Conservation (phyloP, 1,140 invertebrate species). For the Drosophila ananassae region DNA sequence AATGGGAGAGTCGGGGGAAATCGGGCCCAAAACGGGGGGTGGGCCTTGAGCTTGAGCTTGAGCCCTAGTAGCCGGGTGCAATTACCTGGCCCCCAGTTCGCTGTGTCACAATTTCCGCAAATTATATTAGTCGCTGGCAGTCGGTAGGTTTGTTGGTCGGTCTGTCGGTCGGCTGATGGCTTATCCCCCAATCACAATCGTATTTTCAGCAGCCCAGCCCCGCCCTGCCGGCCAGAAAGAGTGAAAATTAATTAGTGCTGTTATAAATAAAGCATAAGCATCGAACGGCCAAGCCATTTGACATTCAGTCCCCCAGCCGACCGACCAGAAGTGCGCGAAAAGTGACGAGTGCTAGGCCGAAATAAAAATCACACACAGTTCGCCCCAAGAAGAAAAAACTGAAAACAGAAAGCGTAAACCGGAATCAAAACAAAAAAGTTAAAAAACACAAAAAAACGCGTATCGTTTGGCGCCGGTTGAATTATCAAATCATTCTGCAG, state of each 20-base stretch:
- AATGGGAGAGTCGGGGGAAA: constrained; percentile 14
- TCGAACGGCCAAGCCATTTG: constrained; percentile 71
- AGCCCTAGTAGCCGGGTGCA: constrained; percentile 41
- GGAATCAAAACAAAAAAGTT: constrained; percentile 45
- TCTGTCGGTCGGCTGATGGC: constrained; percentile 7
- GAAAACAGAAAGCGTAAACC: constrained; percentile 49
- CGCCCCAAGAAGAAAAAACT: constrained; percentile 24
- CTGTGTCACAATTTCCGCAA: constrained; percentile 76
- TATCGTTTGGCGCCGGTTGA: constrained; percentile 51
- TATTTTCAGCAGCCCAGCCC: constrained; percentile 48
- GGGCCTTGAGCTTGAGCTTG: constrained; percentile 34
- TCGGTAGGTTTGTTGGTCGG: neutral
- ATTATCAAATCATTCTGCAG: constrained; percentile 54
- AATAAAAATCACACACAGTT: constrained; percentile 21
- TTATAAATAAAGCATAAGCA: constrained; percentile 80
- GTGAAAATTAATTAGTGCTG: constrained; percentile 74
- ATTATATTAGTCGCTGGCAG: constrained; percentile 65
- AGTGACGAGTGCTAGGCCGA: constrained; percentile 36
- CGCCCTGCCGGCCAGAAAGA: constrained; percentile 31
- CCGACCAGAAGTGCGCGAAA: constrained; percentile 42
- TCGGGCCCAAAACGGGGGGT: neutral
- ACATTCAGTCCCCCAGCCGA: constrained; percentile 65
- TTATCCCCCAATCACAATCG: constrained; percentile 52
- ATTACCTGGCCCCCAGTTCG: constrained; percentile 48
- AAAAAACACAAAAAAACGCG: constrained; percentile 54